Evolutionary conservation across 2,113 vertebrate species (phyloP).

Genomic region (Microtus richardsoni): DNA sequence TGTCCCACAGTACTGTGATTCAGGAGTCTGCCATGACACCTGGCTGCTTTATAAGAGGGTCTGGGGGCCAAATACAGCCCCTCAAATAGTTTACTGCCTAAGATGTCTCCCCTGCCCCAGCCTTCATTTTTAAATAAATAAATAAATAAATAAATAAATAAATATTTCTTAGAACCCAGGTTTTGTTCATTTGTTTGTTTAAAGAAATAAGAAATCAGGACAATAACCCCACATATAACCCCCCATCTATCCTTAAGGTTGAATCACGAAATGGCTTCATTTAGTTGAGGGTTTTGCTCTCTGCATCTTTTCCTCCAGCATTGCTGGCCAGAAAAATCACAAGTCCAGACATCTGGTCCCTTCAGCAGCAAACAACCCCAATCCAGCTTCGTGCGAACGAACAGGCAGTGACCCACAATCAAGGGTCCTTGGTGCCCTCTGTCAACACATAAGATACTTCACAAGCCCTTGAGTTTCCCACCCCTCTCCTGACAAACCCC

Average conservation of each 20-base stretch:
- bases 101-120: neutral
- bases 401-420: accelerated
- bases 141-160: neutral
- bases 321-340: neutral
- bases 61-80: no score
- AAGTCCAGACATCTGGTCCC: neutral
- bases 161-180: neutral
- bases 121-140: neutral
- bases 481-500: neutral
- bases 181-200: neutral
- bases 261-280: neutral
- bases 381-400: accelerated
- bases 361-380: neutral
- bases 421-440: neutral
- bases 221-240: no score
- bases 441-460: neutral
- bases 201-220: neutral
- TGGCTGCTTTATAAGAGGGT: neutral
- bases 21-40: neutral
- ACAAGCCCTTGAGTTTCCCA: neutral
- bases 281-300: neutral
- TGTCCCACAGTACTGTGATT: neutral
- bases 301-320: no score
- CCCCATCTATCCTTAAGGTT: neutral
- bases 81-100: neutral